Conservation (phyloP, 1,140 invertebrate genomes). For the Sycobia sp. region DNA sequence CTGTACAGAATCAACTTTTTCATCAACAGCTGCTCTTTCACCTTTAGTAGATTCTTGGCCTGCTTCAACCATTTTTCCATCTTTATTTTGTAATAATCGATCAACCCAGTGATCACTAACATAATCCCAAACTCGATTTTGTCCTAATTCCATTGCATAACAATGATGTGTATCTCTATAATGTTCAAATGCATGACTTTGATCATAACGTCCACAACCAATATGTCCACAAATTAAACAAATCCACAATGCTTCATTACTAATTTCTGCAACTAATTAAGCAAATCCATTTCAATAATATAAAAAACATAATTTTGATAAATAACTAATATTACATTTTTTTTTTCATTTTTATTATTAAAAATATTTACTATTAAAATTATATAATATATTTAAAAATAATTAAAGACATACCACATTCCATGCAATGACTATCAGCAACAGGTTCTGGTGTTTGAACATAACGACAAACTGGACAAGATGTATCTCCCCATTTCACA, state of each 20-base stretch:
- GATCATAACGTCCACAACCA: conserved; percentile 80
- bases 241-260: conserved; percentile 91
- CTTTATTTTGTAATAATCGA: conserved; percentile 94
- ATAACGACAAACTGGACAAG: conserved; percentile 77
- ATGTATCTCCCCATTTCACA: conserved; percentile 95
- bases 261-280: conserved; percentile 56
- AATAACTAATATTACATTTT: not conserved
- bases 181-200: conserved; percentile 80
- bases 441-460: conserved; percentile 91
- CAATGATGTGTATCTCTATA: conserved; percentile 95
- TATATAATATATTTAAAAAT: not conserved
- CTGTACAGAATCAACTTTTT: conserved; percentile 92
- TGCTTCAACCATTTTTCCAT: conserved; percentile 91
- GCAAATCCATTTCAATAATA: conserved; percentile 24
- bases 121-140: conserved; percentile 98
- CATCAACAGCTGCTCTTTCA: conserved; percentile 67
- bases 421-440: conserved; percentile 81
- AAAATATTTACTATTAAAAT: not conserved
- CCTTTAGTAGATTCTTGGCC: conserved; percentile 58
- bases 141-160: conserved; percentile 94
- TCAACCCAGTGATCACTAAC: conserved; percentile 97
- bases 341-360: conserved; percentile 4
- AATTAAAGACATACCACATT: conserved; percentile 69
- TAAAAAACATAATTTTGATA: conserved; percentile 4
- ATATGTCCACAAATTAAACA: conserved; percentile 98